phyloP scores from a whole-genome alignment of 2,888 invertebrate species.

The Troides helena region DNA sequence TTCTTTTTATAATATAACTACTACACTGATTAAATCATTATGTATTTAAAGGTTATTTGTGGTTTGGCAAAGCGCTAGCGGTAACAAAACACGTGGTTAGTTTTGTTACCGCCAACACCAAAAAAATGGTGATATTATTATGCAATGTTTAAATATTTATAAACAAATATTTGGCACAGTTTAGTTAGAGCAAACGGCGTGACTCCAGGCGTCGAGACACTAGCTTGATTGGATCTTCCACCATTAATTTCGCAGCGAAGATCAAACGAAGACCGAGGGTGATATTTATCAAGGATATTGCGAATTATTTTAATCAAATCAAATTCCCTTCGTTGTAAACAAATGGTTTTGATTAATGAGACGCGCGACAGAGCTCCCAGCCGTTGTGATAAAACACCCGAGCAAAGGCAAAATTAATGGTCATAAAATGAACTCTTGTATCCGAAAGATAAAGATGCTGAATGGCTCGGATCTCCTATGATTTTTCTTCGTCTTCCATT shows the following conservation, averaged over 20 bases:
- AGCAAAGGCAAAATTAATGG: slow-evolving; percentile 79
- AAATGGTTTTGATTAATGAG: slow-evolving; percentile 81
- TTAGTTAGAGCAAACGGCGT: slow-evolving; percentile 44
- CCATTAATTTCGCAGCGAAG: slow-evolving; percentile 77
- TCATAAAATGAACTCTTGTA: slow-evolving; percentile 81
- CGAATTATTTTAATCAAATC: slow-evolving; percentile 81
- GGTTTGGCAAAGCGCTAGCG: slow-evolving; percentile 13
- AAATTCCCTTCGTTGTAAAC: slow-evolving; percentile 81
- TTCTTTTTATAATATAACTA: not conserved
- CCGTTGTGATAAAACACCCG: slow-evolving; percentile 78
- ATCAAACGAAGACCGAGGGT: slow-evolving; percentile 80
- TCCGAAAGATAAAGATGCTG: slow-evolving; percentile 77
- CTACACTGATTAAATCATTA: not conserved
- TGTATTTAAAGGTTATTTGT: slow-evolving; percentile 5
- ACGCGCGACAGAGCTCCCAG: slow-evolving; percentile 78
- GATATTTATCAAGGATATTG: slow-evolving; percentile 81
- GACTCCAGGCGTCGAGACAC: slow-evolving; percentile 57
- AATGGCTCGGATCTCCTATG: slow-evolving; percentile 76
- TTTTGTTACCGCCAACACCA: not conserved
- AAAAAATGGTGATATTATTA: not conserved
- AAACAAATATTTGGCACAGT: slow-evolving; percentile 27
- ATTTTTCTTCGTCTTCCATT: slow-evolving; percentile 71
- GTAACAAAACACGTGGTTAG: not conserved
- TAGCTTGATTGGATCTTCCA: slow-evolving; percentile 78
- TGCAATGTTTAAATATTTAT: slow-evolving; percentile 1